A percentile compares a stretch with the other conserved stretches of the same genome.
Conservation (phyloP, 1,140 invertebrate genomes). For the Ooceraea biroi region DNA sequence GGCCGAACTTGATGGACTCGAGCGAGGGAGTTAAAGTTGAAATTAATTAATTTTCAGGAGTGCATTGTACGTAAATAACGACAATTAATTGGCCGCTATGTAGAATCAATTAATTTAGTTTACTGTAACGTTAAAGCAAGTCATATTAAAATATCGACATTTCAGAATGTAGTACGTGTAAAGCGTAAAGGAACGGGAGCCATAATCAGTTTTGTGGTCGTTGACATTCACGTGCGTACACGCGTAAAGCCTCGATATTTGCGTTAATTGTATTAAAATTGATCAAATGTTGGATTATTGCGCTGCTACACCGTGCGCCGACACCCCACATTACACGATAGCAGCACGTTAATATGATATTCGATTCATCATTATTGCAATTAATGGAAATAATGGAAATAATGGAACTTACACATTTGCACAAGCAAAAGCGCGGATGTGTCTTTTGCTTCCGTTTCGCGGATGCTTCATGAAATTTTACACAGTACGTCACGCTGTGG, state of each 20-base stretch:
- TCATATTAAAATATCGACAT: no score
- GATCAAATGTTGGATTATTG: constrained; percentile 31
- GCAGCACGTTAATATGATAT: constrained; percentile 6
- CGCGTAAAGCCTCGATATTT: constrained; percentile 41
- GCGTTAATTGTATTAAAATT: constrained; percentile 42
- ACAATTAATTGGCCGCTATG: no score
- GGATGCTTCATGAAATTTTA: constrained; percentile 54
- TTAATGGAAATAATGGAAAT: constrained; percentile 21
- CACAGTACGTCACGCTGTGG: constrained; percentile 1
- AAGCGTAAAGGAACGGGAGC: constrained; percentile 16
- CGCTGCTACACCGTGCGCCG: background rate
- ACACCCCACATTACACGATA: background rate
- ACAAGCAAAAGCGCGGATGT: background rate
- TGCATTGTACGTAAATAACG: no score
- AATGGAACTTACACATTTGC: background rate
- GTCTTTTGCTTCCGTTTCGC: background rate
- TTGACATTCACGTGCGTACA: constrained; percentile 23
- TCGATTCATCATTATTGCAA: constrained; percentile 47
- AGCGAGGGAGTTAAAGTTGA: background rate
- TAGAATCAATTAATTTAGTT: no score
- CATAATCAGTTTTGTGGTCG: constrained; percentile 52
- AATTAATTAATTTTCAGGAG: constrained; percentile 3
- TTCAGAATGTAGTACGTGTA: no score
- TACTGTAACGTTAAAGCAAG: no score
- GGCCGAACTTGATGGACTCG: constrained; percentile 29